Conservation (phyloP, 1,140 invertebrate species). For the Homalodisca vitripennis region DNA sequence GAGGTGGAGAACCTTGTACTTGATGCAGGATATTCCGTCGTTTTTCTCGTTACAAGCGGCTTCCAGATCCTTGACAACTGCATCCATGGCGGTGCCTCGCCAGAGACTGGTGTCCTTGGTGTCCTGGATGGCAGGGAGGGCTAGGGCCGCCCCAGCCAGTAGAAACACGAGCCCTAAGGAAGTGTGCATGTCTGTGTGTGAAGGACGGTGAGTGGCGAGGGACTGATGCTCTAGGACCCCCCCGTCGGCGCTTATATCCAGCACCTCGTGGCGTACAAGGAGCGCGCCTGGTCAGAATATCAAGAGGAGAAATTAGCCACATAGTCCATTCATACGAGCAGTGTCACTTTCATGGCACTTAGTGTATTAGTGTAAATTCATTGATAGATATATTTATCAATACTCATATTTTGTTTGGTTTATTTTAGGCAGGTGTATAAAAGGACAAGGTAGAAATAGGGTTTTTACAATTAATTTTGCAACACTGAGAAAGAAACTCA, state of each 20-base stretch:
- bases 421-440: too few species aligned
- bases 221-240: neutral
- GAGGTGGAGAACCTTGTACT: constrained; percentile 74
- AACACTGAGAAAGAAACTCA: too few species aligned
- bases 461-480: too few species aligned
- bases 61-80: constrained; percentile 70
- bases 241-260: neutral
- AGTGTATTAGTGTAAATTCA: too few species aligned
- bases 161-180: neutral
- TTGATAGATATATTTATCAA: too few species aligned
- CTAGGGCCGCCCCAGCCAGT: neutral
- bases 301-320: too few species aligned
- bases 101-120: constrained; percentile 43
- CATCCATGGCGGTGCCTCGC: constrained; percentile 67
- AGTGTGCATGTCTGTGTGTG: neutral
- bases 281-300: too few species aligned
- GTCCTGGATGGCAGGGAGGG: neutral
- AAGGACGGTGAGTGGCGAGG: neutral
- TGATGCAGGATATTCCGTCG: constrained; percentile 76
- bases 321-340: too few species aligned
- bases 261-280: too few species aligned
- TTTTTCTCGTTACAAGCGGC: constrained; percentile 67
- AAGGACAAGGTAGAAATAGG: too few species aligned
- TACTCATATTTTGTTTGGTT: too few species aligned
- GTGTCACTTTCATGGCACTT: too few species aligned